phyloP scores from a whole-genome alignment of 2,888 invertebrate genomes.

The Orthonevra nobilis region DNA sequence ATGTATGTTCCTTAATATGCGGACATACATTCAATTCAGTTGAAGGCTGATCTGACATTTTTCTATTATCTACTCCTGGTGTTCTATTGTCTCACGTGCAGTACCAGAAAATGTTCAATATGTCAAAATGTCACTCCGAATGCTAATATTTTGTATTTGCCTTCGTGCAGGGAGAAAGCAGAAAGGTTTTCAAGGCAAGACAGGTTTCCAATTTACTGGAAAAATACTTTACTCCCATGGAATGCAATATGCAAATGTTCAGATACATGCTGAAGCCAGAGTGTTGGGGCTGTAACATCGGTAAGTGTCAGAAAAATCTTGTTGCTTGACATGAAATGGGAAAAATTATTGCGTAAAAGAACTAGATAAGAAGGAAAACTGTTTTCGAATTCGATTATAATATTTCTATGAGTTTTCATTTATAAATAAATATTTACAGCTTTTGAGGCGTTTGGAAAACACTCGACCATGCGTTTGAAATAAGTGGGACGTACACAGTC shows the following conservation, averaged over 20 bases:
- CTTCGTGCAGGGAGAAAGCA: neutral
- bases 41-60: neutral
- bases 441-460: too few relatives aligned
- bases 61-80: neutral
- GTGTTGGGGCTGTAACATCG: conserved; percentile 2
- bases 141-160: conserved; percentile 2
- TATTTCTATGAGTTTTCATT: too few relatives aligned
- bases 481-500: too few relatives aligned
- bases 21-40: neutral
- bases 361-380: too few relatives aligned
- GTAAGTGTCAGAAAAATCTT: conserved; percentile 1
- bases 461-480: too few relatives aligned
- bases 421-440: too few relatives aligned
- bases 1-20: too few relatives aligned
- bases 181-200: conserved; percentile 23
- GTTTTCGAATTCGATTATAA: too few relatives aligned
- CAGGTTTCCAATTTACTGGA: conserved; percentile 56
- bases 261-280: conserved; percentile 9
- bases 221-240: conserved; percentile 39
- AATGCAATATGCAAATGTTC: conserved; percentile 41
- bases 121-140: neutral
- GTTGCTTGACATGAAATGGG: too few relatives aligned
- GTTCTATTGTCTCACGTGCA: neutral
- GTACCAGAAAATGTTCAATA: neutral
- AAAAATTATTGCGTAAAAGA: too few relatives aligned